Conservation (phyloP, 2,888 invertebrate species). For the Iselma pallidipennis region DNA sequence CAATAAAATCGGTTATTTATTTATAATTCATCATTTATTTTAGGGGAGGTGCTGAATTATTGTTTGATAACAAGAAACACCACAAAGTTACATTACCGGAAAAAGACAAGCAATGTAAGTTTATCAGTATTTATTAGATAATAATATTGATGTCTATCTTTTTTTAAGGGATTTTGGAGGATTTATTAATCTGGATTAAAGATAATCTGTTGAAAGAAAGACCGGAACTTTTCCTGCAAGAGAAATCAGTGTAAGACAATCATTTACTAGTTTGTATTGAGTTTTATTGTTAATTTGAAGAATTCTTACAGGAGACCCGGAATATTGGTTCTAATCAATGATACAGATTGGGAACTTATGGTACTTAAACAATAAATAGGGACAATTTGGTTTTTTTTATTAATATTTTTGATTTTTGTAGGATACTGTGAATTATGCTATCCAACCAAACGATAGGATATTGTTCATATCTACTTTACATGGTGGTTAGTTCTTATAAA, state of each 20-base stretch:
- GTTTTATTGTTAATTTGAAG: constrained; percentile 4
- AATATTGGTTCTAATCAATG: constrained; percentile 91
- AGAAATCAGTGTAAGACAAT: constrained; percentile 54
- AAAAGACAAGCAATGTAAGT: constrained; percentile 59
- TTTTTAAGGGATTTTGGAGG: constrained; percentile 68
- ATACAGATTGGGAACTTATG: constrained; percentile 92
- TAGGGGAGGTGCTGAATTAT: constrained; percentile 89
- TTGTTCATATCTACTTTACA: constrained; percentile 84
- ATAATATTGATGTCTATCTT: constrained; percentile 2
- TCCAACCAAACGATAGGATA: constrained; percentile 71
- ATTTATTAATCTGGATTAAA: constrained; percentile 80
- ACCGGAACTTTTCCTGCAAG: constrained; percentile 69
- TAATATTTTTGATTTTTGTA: constrained; percentile 43
- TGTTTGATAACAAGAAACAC: constrained; percentile 81
- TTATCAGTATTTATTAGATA: background rate
- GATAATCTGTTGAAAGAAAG: constrained; percentile 83
- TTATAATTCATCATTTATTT: constrained; percentile 44
- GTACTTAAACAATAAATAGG: constrained; percentile 58
- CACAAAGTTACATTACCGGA: constrained; percentile 69
- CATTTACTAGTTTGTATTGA: constrained; percentile 1
- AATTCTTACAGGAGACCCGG: constrained; percentile 72
- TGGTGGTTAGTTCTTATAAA: constrained; percentile 64
- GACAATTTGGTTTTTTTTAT: background rate
- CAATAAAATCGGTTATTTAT: constrained; percentile 9
- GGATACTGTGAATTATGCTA: constrained; percentile 72